phyloP scores from a whole-genome alignment of 2,797 vertebrate genomes.

The Agapornis canus region DNA sequence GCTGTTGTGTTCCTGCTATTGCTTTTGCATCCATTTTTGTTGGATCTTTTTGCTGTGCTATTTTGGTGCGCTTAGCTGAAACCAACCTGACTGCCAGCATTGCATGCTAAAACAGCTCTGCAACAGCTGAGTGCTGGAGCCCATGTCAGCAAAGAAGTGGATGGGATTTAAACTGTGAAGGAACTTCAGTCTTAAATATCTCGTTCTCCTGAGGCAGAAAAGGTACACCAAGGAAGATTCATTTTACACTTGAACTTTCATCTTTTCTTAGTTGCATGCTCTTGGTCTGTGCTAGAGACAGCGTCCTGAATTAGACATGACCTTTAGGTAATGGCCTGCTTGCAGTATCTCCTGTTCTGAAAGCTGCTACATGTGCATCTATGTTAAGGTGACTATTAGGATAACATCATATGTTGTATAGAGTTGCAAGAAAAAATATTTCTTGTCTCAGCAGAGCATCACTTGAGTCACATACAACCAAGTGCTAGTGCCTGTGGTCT shows the following conservation, averaged over 20 bases:
- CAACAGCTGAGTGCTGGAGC: not conserved
- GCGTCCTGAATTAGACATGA: not conserved
- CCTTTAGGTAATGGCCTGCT: not conserved
- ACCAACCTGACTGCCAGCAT: not conserved
- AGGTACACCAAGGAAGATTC: not conserved
- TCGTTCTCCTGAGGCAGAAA: not conserved
- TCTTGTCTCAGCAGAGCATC: not conserved
- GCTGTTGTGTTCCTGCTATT: not conserved
- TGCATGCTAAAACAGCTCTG: not conserved
- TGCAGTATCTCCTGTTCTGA: not conserved
- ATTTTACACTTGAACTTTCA: not conserved
- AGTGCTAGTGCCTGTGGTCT: not conserved
- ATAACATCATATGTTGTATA: not conserved
- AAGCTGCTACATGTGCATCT: not conserved
- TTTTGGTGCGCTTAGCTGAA: not conserved
- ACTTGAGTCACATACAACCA: not conserved
- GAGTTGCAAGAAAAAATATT: not conserved
- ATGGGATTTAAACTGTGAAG: not conserved
- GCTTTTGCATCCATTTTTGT: not conserved
- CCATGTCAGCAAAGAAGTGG: not conserved
- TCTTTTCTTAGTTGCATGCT: not conserved
- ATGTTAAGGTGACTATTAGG: not conserved
- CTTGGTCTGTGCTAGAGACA: not conserved
- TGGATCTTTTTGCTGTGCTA: constrained; percentile 3
- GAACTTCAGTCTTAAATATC: not conserved